Base-by-base conservation (phyloP, 2,113 vertebrate species). In the Indri indri region DNA sequence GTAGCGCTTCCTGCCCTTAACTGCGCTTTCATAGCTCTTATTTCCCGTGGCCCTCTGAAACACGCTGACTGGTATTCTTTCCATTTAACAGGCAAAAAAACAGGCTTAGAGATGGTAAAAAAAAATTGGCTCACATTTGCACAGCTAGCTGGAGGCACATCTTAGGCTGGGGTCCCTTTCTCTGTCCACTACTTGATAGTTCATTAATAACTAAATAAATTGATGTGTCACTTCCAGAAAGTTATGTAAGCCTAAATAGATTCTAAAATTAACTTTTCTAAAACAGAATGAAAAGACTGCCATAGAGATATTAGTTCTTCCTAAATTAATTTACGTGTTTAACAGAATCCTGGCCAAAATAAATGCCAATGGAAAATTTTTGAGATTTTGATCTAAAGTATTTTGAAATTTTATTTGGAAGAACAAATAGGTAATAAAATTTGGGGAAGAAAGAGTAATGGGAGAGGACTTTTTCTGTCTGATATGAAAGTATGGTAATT, bases 271-370 rank as follows among this genome's bases (percentile, higher is more conserved):
- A 12, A 59, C 42, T 81, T 5, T 61, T 74, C 65, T 68, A 85
- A 89, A 90, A 88, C 59, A 61, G 83, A 92, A 86, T 95, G 59
- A 90, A 95, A 95, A 68, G 80, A 86, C 23, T 68, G 23, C 85
- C 50, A 37, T 90, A 59, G 80, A 61, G 47, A 22, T 86, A 30
- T 23, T 86, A 14, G n/a, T 90, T 86, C 57, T 93, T 93, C 22
- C 52, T 74, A 50, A 47, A 61, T 96, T 82, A 90, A 92, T 52
- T 95, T 90, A 13, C 37, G 17, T 90, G 34, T 81, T 93, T 82
- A 85, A 61, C 42, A 87, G 40, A 74, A 93, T 68, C 86, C 68
- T 76, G 59, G 42, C 54, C 18, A 57, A 57, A 81, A 32, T 61
- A 68, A 86, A 86, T 95, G 80, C 84, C 57, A 74, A 37, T 50